phyloP scores from a whole-genome alignment of 2,113 vertebrate species.

The Ivindomyrus marchei region DNA sequence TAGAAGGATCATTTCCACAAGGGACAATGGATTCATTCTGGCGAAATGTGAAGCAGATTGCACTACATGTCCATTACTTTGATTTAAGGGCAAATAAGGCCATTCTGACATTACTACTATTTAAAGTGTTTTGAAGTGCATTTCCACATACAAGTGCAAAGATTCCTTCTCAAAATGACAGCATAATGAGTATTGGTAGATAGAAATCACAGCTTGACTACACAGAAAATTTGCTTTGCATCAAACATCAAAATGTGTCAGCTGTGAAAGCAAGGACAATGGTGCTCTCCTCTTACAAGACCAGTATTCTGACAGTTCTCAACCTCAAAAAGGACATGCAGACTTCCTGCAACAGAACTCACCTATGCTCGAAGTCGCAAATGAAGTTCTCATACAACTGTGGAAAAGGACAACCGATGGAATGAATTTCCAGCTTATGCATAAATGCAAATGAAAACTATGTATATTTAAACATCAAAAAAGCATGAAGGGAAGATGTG shows the following conservation, averaged over 20 bases:
- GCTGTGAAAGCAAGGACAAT: neutral
- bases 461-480: neutral
- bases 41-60: neutral
- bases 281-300: neutral
- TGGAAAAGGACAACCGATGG: neutral
- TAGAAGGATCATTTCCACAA: slow-evolving; percentile 29
- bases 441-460: neutral
- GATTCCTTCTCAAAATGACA: neutral
- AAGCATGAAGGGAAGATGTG: neutral
- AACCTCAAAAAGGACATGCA: neutral
- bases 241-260: neutral
- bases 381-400: slow-evolving; percentile 17
- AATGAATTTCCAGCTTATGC: neutral
- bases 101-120: neutral
- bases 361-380: slow-evolving; percentile 17
- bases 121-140: neutral
- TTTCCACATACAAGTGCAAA: neutral
- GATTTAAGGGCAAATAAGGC: neutral
- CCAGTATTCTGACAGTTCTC: neutral
- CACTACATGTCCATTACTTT: neutral
- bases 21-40: slow-evolving; percentile 31
- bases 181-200: neutral
- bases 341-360: neutral
- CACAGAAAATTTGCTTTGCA: neutral
- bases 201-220: neutral